These are phyloP conservation scores for Rhopalosiphum maidis DNA, from an alignment of 1,140 invertebrate genomes.

Conservation along the genomic window DNA sequence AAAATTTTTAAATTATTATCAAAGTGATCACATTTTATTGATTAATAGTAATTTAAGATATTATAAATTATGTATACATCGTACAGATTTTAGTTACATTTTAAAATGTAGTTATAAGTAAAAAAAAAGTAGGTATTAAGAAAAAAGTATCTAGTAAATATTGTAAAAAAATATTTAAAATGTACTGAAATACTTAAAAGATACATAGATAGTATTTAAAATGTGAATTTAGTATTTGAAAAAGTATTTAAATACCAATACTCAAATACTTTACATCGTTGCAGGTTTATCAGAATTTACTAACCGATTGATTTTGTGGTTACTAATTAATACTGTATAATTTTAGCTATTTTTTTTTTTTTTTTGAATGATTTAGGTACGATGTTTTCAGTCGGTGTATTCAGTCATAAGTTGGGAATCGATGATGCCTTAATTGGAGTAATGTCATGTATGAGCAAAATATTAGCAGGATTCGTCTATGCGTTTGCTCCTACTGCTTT, in stretches of 20 bases:
- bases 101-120: too few species aligned
- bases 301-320: background rate
- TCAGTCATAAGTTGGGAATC: conserved; percentile 78
- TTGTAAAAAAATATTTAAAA: too few species aligned
- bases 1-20: too few species aligned
- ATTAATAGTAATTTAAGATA: too few species aligned
- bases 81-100: too few species aligned
- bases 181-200: too few species aligned
- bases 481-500: conserved; percentile 77
- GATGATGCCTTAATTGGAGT: conserved; percentile 82
- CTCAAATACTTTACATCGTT: too few species aligned
- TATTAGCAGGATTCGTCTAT: conserved; percentile 79
- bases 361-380: conserved; percentile 68
- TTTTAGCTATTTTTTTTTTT: background rate
- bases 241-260: background rate
- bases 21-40: too few species aligned
- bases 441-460: conserved; percentile 79
- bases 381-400: conserved; percentile 76
- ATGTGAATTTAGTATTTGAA: too few species aligned
- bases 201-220: background rate
- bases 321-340: background rate
- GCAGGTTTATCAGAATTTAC: background rate
- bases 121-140: too few species aligned
- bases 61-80: too few species aligned
- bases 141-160: too few species aligned